These are phyloP conservation scores for Lepisosteus oculatus DNA, from an alignment of 2,113 vertebrate genomes.

Conservation along the genomic window DNA sequence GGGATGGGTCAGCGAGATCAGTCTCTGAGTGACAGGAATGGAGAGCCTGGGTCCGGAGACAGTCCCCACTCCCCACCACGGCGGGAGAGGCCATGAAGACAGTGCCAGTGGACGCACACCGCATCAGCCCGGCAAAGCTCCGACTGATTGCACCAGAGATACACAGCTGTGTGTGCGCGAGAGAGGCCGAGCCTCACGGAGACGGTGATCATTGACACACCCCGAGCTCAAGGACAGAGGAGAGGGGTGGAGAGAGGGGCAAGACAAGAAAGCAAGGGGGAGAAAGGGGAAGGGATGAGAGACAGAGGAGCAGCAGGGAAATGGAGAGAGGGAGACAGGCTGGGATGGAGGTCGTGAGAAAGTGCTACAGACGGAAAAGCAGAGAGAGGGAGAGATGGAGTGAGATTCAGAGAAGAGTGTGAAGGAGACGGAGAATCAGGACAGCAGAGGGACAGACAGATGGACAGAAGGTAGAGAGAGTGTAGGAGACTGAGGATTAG, in stretches of 20 bases:
- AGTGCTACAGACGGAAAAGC: slow-evolving; percentile 2
- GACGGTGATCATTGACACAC: not conserved
- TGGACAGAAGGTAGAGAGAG: too few relatives aligned
- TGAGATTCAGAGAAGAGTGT: too few relatives aligned
- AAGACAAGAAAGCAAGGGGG: not conserved
- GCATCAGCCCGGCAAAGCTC: too few relatives aligned
- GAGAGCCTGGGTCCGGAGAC: not conserved
- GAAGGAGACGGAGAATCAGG: too few relatives aligned
- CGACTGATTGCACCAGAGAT: too few relatives aligned
- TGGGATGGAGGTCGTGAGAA: too few relatives aligned
- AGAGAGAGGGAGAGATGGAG: not conserved
- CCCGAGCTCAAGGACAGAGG: not conserved
- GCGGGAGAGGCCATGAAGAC: not conserved
- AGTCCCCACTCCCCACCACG: slow-evolving; percentile 10
- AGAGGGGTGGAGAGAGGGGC: not conserved
- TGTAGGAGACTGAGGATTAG: too few relatives aligned
- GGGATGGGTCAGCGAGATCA: too few relatives aligned
- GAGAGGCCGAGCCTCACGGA: not conserved
- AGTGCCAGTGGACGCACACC: too few relatives aligned
- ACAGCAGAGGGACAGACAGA: too few relatives aligned
- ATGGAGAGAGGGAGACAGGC: not conserved
- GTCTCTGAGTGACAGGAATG: too few relatives aligned
- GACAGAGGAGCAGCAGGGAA: not conserved
- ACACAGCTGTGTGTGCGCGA: not conserved
- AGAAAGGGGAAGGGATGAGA: not conserved